Conservation (phyloP, 2,888 invertebrate genomes). For the Lycia hirtaria region DNA sequence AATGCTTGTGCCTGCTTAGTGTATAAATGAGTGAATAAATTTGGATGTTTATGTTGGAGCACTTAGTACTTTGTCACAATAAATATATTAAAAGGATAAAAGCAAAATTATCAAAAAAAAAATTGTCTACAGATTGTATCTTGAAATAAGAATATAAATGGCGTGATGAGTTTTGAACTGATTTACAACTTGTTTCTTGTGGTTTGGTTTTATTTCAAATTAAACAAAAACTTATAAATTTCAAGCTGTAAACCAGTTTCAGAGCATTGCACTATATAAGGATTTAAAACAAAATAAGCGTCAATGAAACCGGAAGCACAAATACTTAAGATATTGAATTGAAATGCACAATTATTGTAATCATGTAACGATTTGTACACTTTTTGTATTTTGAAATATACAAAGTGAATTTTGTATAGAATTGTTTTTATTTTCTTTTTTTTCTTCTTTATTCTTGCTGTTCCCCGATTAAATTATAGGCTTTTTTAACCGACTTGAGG, state of each 20-base stretch:
- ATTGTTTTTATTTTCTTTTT: constrained; percentile 37
- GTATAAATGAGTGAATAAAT: constrained; percentile 45
- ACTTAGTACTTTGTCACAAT: neutral
- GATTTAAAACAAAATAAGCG: neutral
- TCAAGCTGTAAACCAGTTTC: neutral
- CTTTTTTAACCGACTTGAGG: too few relatives aligned
- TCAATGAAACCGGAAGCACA: constrained; percentile 50
- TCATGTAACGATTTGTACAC: constrained; percentile 69
- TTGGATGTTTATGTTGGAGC: constrained; percentile 28
- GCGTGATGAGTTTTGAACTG: neutral
- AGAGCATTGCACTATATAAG: neutral
- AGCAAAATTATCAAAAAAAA: neutral
- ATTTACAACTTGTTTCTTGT: neutral
- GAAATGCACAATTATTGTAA: constrained; percentile 65
- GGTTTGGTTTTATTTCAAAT: neutral
- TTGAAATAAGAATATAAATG: neutral
- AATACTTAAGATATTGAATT: constrained; percentile 50
- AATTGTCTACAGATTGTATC: neutral
- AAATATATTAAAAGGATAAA: neutral
- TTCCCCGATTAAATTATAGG: too few relatives aligned
- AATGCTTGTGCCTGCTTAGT: constrained; percentile 78
- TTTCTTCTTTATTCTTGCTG: too few relatives aligned
- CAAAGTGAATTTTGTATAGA: constrained; percentile 61
- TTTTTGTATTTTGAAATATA: constrained; percentile 78
- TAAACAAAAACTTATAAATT: neutral